Base-by-base conservation (phyloP, 2,113 vertebrate genomes). In the Sturnus vulgaris region DNA sequence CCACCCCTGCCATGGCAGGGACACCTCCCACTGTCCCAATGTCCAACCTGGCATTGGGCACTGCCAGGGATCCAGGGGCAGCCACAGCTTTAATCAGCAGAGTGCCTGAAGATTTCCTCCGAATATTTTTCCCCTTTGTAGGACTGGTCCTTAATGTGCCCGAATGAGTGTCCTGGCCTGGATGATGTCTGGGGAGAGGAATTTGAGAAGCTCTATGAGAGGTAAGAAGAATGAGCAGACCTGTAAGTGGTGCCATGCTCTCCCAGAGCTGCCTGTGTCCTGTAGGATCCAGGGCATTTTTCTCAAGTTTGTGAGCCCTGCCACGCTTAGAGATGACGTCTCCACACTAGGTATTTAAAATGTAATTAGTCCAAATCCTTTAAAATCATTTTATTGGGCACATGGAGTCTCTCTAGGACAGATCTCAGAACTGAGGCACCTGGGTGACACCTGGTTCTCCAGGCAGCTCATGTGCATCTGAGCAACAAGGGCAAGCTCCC, bases 131-230 rank as follows among this genome's bases (percentile, higher is more conserved):
- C 49, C 30, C 71, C 52, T 42, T 76, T 78, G 5, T 88, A 99
- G 99, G 99, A 99, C 46, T 99, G 99, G 99, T 99, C 99, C 80
- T 97, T 99, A 68, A 99, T 99, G 99, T 99, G 99, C 92, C 99
- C 99, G 11, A 98, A 97, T 84, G 99, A 99, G 40, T 99, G 99
- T 95, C 99, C 99, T 8, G 99, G 99, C 33, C 96, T 99, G 19
- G 98, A 99, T 39, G 99, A 99, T 7, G 99, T 99, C 7, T 99
- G 99, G 99, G 99, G 99, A 93, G 98, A 99, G 81, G 98, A 99
- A 68, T 99, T 99, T 97, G 99, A 99, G 97, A 98, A 99, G 37
- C 98, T 99, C 0, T 99, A 99, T 88, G 98, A 98, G 79, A 98
- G 97, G 99, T 99, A 97, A 90, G 94, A 31, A 4, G n/a, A 39